Base-by-base conservation (phyloP, 2,113 vertebrate species). In the Pygoscelis adeliae region DNA sequence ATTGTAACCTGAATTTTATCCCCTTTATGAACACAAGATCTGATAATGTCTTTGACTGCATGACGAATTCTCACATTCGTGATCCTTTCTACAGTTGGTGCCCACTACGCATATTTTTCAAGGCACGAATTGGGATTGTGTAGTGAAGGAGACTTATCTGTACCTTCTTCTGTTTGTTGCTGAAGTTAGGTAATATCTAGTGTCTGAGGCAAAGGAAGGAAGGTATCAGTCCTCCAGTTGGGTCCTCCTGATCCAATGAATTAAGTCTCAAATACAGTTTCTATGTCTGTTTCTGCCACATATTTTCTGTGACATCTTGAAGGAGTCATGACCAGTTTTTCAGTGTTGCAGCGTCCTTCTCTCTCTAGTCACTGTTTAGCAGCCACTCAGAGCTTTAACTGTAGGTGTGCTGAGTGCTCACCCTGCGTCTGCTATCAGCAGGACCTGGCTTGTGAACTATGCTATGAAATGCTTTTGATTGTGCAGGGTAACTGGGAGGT, bases 361-460 rank as follows among this genome's bases (percentile, higher is more conserved):
- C 66, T 65, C 22, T 21, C 49, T 10, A 0, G 6, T 17, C 63
- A 10, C 30, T 15, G n/a, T 6, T 46, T 44, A 36, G 16, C 30
- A 66, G 32, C 56, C 71, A 5, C 42, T 5, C 6, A 52, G 44
- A 76, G 56, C 18, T 95, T 50, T 13, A 46, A 56, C 5, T 38
- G n/a, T 20, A n/a, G 69, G 52, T 0, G 10, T 29, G 27, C 47
- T 34, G 65, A 58, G 63, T 0, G 1, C 80, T 83, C 56, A 23
- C 66, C 61, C 40, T 29, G n/a, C 3, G 1, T 4, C 26, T 52
- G 88, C 34, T 4, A 2, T 25, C 67, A 6, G 42, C 53, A 50
- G 58, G 34, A 18, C 44, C 52, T 36, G 36, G 19, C 1, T 4
- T 16, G 38, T 3, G 40, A 29, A 5, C 46, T 3, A 0, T 2